phyloP scores from a whole-genome alignment of 2,797 vertebrate species.

The Fringilla coelebs region DNA sequence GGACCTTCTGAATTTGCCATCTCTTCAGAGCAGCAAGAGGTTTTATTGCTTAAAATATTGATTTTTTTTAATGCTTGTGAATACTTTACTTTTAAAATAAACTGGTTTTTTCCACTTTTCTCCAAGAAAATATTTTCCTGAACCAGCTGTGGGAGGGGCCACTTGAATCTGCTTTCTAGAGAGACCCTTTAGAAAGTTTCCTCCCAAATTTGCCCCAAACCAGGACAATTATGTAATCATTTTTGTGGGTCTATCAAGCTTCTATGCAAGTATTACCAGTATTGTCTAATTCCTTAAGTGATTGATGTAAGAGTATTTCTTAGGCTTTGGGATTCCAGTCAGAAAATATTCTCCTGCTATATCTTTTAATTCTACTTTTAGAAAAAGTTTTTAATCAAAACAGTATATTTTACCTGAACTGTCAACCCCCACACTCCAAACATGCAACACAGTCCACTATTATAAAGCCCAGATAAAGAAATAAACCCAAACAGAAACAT shows the following conservation, averaged over 20 bases:
- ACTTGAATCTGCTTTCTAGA: not conserved
- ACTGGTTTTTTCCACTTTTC: not conserved
- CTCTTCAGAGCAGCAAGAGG: not conserved
- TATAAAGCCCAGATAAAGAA: not conserved
- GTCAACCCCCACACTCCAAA: fast-evolving
- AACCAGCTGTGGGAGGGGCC: not conserved
- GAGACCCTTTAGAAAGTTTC: not conserved
- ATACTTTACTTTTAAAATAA: not conserved
- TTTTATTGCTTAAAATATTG: not conserved
- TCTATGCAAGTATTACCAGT: not conserved
- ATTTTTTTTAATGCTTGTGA: not conserved
- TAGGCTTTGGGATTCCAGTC: not conserved
- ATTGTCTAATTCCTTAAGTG: not conserved
- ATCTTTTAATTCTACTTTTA: not conserved
- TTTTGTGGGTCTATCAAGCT: not conserved
- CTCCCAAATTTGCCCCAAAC: not conserved
- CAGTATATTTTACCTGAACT: not conserved
- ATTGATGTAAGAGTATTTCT: not conserved
- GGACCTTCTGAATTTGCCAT: not conserved
- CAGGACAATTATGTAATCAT: not conserved
- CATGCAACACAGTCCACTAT: not conserved
- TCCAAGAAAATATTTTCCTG: not conserved
- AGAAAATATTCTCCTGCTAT: not conserved
- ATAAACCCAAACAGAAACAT: not conserved
- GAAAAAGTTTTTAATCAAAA: not conserved